These are phyloP conservation scores for Saturnia japonica DNA, from an alignment of 2,888 invertebrate genomes.

Conservation along the genomic window DNA sequence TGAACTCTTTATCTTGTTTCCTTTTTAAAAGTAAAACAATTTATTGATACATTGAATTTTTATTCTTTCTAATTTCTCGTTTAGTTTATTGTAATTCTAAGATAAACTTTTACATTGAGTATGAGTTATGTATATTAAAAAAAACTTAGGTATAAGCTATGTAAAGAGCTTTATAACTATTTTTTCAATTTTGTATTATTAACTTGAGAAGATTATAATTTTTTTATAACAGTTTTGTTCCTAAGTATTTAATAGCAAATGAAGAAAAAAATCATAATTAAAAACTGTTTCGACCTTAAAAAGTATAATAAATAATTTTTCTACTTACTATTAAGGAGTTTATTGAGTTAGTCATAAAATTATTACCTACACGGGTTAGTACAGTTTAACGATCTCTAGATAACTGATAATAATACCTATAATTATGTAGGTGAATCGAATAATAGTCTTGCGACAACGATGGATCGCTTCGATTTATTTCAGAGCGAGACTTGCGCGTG, in stretches of 20 bases:
- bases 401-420: conserved; percentile 36
- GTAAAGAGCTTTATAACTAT: too few species aligned
- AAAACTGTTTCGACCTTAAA: neutral
- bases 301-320: neutral
- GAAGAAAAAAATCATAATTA: neutral
- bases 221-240: neutral
- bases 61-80: neutral
- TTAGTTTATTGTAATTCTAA: too few species aligned
- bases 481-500: conserved; percentile 48
- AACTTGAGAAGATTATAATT: neutral
- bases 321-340: neutral
- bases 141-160: too few species aligned
- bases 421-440: conserved; percentile 52
- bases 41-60: neutral
- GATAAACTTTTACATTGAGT: too few species aligned
- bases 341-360: neutral
- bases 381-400: neutral
- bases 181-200: neutral
- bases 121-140: too few species aligned
- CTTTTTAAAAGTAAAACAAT: neutral
- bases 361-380: too few species aligned
- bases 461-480: conserved; percentile 43
- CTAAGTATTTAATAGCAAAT: neutral
- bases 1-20: neutral
- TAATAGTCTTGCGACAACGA: conserved; percentile 42